Conservation (phyloP, 2,888 invertebrate genomes). For the Caenorhabditis parvicauda region DNA sequence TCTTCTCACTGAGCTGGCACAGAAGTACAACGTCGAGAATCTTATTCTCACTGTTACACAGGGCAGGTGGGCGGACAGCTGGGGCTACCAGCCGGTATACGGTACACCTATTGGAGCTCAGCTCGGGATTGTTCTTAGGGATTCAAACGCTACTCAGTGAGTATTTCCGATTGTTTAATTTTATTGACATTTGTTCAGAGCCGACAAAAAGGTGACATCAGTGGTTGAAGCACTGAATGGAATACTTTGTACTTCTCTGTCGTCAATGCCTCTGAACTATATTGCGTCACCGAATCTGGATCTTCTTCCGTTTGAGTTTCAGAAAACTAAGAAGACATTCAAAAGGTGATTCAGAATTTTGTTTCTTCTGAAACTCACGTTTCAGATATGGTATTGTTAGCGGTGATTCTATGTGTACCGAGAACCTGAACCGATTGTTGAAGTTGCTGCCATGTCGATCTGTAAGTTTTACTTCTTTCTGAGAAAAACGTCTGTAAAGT, state of each 20-base stretch:
- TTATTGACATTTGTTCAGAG: conserved; percentile 68
- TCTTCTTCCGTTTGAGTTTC: not conserved
- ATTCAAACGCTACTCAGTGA: too few relatives aligned
- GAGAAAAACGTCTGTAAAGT: not conserved
- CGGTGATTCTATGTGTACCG: conserved; percentile 93
- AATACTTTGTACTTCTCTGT: conserved; percentile 89
- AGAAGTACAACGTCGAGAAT: too few relatives aligned
- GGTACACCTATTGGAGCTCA: too few relatives aligned
- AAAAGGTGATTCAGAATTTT: not conserved
- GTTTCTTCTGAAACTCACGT: not conserved
- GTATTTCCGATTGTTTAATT: too few relatives aligned
- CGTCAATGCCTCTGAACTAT: conserved; percentile 72
- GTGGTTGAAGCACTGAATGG: conserved; percentile 88
- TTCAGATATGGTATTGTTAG: conserved; percentile 81
- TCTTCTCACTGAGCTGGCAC: too few relatives aligned
- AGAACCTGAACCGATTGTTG: conserved; percentile 97
- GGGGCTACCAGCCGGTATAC: too few relatives aligned
- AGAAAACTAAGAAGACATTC: not conserved
- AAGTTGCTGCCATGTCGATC: conserved; percentile 88
- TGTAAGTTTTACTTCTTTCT: conserved; percentile 46
- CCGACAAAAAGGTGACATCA: conserved; percentile 81
- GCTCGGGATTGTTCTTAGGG: too few relatives aligned
- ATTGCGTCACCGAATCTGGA: too few relatives aligned
- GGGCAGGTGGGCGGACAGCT: too few relatives aligned
- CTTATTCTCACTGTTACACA: too few relatives aligned